These are phyloP conservation scores for Drosophila melanogaster DNA, from an alignment of 1,140 invertebrate species.

Conservation along the genomic window Release_6_plus_ISO1_MT NC_004354.4:528001-528500, in stretches of 20 bases:
- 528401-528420: conserved; percentile 93
- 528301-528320: conserved; percentile 39
- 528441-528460: conserved; percentile 97
- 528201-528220: neutral
- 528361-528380: conserved; percentile 93
- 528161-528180: conserved; percentile 66
- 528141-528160: conserved; percentile 74
- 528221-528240: neutral
- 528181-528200: conserved; percentile 19
- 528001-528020: conserved; percentile 42
- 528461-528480: conserved; percentile 93
- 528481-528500: conserved; percentile 75
- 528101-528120: conserved; percentile 47
- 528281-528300: conserved; percentile 51
- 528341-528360: conserved; percentile 95
- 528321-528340: conserved; percentile 87
- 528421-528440: conserved; percentile 95
- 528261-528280: conserved; percentile 60
- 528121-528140: conserved; percentile 70
- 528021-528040: conserved; percentile 3
- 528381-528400: conserved; percentile 92
- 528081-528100: conserved; percentile 31
- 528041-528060: conserved; percentile 21
- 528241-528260: conserved; percentile 2
- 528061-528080: conserved; percentile 19